Evolutionary conservation across 2,888 invertebrate species (phyloP).

Genomic region (Hoplodrina blanda): DNA sequence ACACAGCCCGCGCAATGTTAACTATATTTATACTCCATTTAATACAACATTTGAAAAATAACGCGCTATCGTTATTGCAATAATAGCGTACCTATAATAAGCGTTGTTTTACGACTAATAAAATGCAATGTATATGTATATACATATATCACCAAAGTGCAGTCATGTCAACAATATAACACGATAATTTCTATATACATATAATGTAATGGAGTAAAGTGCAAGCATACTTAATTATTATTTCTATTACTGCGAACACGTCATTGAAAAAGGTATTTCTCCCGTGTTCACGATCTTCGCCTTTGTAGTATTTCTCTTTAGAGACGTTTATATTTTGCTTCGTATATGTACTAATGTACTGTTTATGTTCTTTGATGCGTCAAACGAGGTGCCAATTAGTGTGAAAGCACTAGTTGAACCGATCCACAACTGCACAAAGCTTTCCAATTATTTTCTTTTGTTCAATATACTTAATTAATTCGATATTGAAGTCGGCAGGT

Average conservation of each 20-base stretch:
- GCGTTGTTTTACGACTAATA: no score
- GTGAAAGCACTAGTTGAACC: conserved; percentile 3
- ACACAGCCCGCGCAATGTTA: no score
- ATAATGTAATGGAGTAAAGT: no score
- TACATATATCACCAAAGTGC: no score
- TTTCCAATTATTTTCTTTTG: conserved; percentile 6
- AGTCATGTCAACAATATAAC: no score
- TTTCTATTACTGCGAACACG: neutral
- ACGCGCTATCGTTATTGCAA: no score
- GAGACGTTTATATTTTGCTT: neutral
- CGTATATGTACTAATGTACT: neutral
- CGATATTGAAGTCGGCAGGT: neutral
- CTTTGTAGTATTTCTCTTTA: neutral
- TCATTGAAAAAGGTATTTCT: neutral
- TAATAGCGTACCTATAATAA: no score
- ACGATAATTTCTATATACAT: no score
- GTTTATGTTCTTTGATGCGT: neutral
- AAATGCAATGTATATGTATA: no score
- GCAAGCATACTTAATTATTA: neutral
- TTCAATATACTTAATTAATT: neutral
- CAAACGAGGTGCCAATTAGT: conserved; percentile 6
- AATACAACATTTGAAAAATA: no score
- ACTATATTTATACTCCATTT: no score
- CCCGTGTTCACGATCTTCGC: neutral
- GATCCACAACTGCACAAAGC: neutral